These are phyloP conservation scores for Dasysyrphus albostriatus DNA, from an alignment of 2,888 invertebrate genomes.

Conservation along the genomic window DNA sequence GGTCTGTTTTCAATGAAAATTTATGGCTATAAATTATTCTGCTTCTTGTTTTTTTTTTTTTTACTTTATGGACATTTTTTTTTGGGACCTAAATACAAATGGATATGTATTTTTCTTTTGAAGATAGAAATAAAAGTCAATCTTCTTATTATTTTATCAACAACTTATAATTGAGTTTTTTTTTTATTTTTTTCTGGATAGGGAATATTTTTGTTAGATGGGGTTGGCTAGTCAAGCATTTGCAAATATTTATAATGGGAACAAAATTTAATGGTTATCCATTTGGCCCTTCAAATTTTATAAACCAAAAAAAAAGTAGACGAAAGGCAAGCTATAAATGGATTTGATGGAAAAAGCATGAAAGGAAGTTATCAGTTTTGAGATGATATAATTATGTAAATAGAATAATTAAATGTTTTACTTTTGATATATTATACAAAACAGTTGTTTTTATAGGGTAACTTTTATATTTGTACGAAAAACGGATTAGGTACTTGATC, in stretches of 20 bases:
- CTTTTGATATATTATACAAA: too few species aligned
- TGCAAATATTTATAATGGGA: constrained; percentile 23
- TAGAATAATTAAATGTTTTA: too few species aligned
- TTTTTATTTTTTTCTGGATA: not conserved
- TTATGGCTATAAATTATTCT: constrained; percentile 23
- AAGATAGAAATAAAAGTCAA: constrained; percentile 20
- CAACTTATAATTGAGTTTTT: constrained; percentile 39
- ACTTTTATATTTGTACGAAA: too few species aligned
- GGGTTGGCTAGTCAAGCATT: constrained; percentile 52
- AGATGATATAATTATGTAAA: too few species aligned
- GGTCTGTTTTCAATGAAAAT: constrained; percentile 18
- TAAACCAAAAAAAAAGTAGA: too few species aligned
- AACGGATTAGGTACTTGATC: too few species aligned
- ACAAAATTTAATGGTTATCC: constrained; percentile 27
- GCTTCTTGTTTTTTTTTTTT: not conserved
- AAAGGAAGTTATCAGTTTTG: not conserved
- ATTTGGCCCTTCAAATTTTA: not conserved
- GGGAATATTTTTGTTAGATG: constrained; percentile 26
- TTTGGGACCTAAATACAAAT: not conserved
- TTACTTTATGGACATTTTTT: constrained; percentile 1
- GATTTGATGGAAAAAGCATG: not conserved
- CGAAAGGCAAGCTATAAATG: not conserved
- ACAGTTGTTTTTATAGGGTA: too few species aligned
- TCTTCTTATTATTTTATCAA: constrained; percentile 35
- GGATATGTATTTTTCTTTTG: not conserved